Evolutionary conservation across 1,140 invertebrate species (phyloP).

Genomic region (Megathymus violae): DNA sequence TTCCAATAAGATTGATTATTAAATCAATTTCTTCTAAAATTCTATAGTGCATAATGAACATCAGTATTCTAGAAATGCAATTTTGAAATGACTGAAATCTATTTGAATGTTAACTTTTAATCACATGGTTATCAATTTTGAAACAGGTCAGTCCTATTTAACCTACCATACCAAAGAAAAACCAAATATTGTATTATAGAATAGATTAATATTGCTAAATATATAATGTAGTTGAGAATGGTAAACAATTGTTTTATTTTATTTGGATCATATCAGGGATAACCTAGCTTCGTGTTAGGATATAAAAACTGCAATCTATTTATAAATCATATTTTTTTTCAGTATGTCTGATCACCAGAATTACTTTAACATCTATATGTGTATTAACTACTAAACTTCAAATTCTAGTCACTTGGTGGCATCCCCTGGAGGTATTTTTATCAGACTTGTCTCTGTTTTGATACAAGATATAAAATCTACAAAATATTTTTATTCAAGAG

Average conservation of each 20-base stretch:
- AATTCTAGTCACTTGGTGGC: too few relatives aligned
- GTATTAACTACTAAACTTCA: too few relatives aligned
- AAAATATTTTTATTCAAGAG: not conserved
- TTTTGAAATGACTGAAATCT: constrained; percentile 22
- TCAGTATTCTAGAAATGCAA: constrained; percentile 1
- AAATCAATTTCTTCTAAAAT: constrained; percentile 1
- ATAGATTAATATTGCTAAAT: constrained; percentile 40
- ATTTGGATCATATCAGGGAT: too few relatives aligned
- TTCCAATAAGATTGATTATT: not conserved
- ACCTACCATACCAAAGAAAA: constrained; percentile 35
- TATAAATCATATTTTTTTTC: too few relatives aligned
- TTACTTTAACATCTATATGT: too few relatives aligned
- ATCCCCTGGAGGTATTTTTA: too few relatives aligned
- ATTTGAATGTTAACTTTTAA: not conserved
- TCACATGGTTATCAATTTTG: not conserved
- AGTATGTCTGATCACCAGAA: too few relatives aligned
- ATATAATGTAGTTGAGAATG: constrained; percentile 58
- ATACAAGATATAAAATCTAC: too few relatives aligned
- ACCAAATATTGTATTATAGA: constrained; percentile 40
- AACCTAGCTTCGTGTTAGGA: too few relatives aligned
- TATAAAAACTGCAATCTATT: too few relatives aligned
- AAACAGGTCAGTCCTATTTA: constrained; percentile 2
- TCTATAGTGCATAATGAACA: not conserved
- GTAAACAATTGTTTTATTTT: constrained; percentile 22
- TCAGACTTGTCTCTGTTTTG: too few relatives aligned